phyloP scores from a whole-genome alignment of 2,113 vertebrate species.

The Lethenteron camtschaticum region DNA sequence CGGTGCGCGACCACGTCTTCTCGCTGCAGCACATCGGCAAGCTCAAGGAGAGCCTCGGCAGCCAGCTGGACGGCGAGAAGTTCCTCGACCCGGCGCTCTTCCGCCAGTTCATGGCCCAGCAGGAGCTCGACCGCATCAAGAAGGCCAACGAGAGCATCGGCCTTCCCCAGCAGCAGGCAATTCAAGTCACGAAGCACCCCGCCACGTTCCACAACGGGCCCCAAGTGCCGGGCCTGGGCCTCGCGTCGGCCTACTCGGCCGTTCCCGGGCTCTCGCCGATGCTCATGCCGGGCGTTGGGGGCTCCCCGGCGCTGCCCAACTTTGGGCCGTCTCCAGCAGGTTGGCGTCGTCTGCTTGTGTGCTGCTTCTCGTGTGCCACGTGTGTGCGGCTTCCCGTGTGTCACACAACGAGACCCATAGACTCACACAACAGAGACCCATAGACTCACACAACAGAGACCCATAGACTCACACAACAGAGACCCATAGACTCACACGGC shows the following conservation, averaged over 20 bases:
- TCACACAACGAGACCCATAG: too few species aligned
- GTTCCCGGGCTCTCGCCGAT: constrained; percentile 87
- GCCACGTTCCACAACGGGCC: constrained; percentile 70
- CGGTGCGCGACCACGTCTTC: constrained; percentile 93
- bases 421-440: too few species aligned
- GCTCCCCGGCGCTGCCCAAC: constrained; percentile 85
- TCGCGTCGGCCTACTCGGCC: constrained; percentile 78
- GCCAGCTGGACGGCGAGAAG: constrained; percentile 94
- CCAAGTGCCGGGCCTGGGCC: constrained; percentile 54
- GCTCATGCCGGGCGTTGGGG: constrained; percentile 90
- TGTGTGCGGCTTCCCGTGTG: neutral
- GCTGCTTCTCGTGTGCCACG: neutral
- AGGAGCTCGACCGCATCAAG: constrained; percentile 92
- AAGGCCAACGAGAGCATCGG: constrained; percentile 73
- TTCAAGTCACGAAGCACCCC: constrained; percentile 51
- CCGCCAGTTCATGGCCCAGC: constrained; percentile 95
- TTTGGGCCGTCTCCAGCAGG: constrained; percentile 96
- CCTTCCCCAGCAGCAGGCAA: constrained; percentile 44
- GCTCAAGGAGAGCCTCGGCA: constrained; percentile 90
- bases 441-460: too few species aligned
- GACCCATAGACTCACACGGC: too few species aligned
- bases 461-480: too few species aligned
- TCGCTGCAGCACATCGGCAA: constrained; percentile 94
- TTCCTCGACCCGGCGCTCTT: constrained; percentile 94
- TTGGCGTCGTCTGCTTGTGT: constrained; percentile 13